Percentiles rank a stretch among this genome's conserved stretches.
phyloP scores from a whole-genome alignment of 2,797 vertebrate species.

The Acanthurus leucopareius region DNA sequence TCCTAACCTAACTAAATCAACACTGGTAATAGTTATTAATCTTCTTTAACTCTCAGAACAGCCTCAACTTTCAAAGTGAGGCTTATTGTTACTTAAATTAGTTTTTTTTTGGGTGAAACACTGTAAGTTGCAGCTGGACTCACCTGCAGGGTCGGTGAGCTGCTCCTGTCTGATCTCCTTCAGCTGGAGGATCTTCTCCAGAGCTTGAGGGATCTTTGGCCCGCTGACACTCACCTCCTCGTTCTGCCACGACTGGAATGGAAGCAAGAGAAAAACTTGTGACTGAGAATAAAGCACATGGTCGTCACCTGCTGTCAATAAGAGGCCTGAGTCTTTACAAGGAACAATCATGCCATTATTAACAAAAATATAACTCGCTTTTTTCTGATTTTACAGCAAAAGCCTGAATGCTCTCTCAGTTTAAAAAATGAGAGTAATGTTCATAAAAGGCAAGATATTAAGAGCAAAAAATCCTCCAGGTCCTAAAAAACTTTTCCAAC shows the following conservation, averaged over 20 bases:
- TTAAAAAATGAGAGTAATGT: too few relatives aligned
- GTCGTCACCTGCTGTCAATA: neutral
- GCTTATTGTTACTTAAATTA: neutral
- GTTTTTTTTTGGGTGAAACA: neutral
- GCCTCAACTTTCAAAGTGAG: neutral
- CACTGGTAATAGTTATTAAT: neutral
- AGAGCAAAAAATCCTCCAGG: too few relatives aligned
- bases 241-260: constrained; percentile 80
- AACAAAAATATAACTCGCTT: neutral
- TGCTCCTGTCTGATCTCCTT: constrained; percentile 96
- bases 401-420: too few relatives aligned
- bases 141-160: constrained; percentile 85
- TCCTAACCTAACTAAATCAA: neutral
- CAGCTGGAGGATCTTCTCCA: constrained; percentile 96
- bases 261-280: neutral
- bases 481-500: too few relatives aligned
- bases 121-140: neutral
- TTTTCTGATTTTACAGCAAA: too few relatives aligned
- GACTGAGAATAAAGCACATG: neutral
- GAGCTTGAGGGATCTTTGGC: constrained; percentile 94
- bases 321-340: neutral
- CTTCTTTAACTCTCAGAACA: neutral
- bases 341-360: neutral
- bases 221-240: constrained; percentile 88
- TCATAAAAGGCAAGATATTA: too few relatives aligned